phyloP scores from a whole-genome alignment of 2,113 vertebrate genomes.

The Castor canadensis region DNA sequence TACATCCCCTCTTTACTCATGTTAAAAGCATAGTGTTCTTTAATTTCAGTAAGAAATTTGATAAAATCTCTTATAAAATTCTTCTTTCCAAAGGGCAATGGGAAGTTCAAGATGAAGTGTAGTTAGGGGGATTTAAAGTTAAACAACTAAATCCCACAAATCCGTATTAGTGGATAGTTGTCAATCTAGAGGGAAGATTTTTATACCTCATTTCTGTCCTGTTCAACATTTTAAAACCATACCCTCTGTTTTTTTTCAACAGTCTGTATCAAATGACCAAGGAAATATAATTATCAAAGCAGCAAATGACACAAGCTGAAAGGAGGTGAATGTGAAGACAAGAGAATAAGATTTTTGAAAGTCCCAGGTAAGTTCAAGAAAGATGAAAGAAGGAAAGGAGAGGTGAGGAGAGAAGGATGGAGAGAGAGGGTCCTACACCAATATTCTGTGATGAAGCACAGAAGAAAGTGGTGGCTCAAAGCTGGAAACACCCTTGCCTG shows the following conservation, averaged over 20 bases:
- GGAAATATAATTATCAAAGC: not conserved
- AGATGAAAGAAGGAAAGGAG: not conserved
- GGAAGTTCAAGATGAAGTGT: not conserved
- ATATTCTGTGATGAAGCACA: not conserved
- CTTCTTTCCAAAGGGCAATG: not conserved
- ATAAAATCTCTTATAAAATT: not conserved
- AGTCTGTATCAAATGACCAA: not conserved
- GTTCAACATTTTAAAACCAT: not conserved
- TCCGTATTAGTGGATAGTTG: not conserved
- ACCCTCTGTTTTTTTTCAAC: not conserved
- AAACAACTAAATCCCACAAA: constrained; percentile 24
- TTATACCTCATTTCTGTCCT: not conserved
- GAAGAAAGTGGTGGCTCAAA: not conserved
- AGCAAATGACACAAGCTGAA: not conserved
- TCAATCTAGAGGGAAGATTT: constrained; percentile 23
- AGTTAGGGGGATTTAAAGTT: not conserved
- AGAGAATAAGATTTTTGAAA: not conserved
- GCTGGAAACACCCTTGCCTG: not conserved
- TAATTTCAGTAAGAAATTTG: constrained; percentile 16
- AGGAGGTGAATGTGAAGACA: not conserved
- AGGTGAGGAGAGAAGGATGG: not conserved
- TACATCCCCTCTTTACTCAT: not conserved
- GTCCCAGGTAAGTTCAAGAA: not conserved
- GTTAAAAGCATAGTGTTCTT: constrained; percentile 9
- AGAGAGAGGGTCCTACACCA: not conserved